phyloP scores from a whole-genome alignment of 2,797 vertebrate genomes.

The Gobionotothen gibberifrons region DNA sequence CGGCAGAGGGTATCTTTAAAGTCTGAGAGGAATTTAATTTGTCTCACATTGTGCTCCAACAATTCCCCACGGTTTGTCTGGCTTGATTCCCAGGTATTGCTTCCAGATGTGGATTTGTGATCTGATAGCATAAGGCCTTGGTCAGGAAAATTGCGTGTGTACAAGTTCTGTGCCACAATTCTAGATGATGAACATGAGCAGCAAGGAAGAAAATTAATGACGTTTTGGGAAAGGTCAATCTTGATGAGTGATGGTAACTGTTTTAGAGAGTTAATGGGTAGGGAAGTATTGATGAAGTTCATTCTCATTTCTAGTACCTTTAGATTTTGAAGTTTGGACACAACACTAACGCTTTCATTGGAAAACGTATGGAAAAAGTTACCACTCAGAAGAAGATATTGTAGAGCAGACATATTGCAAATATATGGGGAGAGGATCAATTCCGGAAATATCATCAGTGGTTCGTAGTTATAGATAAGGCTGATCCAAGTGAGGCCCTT shows the following conservation, averaged over 20 bases:
- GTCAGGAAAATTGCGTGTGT: conserved; percentile 7
- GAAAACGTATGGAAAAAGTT: conserved; percentile 84
- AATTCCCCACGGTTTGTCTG: conserved; percentile 21
- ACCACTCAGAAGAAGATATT: conserved; percentile 79
- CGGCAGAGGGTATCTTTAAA: conserved; percentile 67
- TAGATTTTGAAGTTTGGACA: conserved; percentile 76
- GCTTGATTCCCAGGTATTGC: conserved; percentile 29
- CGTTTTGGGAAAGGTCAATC: conserved; percentile 85
- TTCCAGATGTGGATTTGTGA: conserved; percentile 10
- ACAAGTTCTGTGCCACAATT: conserved; percentile 9
- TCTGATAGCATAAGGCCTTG: conserved; percentile 20
- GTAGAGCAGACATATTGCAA: conserved; percentile 70
- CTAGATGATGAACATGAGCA: conserved; percentile 23
- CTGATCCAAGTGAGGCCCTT: conserved; percentile 77
- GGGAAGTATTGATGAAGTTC: conserved; percentile 81
- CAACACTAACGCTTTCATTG: conserved; percentile 58
- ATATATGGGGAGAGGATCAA: conserved; percentile 79
- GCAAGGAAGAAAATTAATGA: conserved; percentile 74
- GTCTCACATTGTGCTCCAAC: background rate
- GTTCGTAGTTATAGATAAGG: conserved; percentile 86
- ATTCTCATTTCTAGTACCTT: conserved; percentile 79
- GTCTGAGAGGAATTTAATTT: conserved; percentile 45
- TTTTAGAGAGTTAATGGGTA: conserved; percentile 68
- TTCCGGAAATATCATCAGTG: conserved; percentile 63
- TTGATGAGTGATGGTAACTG: conserved; percentile 65